These are phyloP conservation scores for Agrilus biguttatus DNA, from an alignment of 2,888 invertebrate species.

Conservation along the genomic window DNA sequence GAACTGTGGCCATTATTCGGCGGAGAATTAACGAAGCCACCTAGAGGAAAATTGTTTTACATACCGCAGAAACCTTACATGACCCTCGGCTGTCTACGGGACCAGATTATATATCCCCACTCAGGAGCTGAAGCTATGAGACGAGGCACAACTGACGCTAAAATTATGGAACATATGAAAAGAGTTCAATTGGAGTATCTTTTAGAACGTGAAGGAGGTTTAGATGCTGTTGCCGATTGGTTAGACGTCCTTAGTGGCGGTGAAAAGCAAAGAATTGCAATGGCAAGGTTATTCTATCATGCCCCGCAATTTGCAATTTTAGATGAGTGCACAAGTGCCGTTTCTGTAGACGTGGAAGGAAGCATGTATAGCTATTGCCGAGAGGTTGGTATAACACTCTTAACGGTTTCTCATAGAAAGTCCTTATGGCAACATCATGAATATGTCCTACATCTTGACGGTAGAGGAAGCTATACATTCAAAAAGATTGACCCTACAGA, in stretches of 20 bases:
- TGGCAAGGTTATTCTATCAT: constrained; percentile 95
- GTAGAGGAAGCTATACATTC: constrained; percentile 80
- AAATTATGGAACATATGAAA: constrained; percentile 61
- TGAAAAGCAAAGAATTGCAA: constrained; percentile 96
- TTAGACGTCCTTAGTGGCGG: constrained; percentile 97
- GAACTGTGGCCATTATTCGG: constrained; percentile 97
- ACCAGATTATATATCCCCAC: constrained; percentile 88
- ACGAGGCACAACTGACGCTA: constrained; percentile 62
- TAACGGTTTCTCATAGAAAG: constrained; percentile 95
- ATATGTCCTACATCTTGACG: constrained; percentile 92
- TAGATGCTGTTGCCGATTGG: constrained; percentile 95
- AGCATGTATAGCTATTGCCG: constrained; percentile 92
- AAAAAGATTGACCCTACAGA: constrained; percentile 73
- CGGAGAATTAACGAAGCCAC: constrained; percentile 88
- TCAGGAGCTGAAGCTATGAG: constrained; percentile 71
- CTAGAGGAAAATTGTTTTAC: constrained; percentile 87
- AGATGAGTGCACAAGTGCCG: constrained; percentile 98
- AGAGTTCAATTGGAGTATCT: constrained; percentile 77
- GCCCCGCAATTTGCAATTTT: constrained; percentile 96
- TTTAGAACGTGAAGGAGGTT: constrained; percentile 68
- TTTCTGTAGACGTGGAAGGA: constrained; percentile 96
- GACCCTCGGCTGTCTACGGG: constrained; percentile 88
- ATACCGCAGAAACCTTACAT: constrained; percentile 97
- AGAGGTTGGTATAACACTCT: constrained; percentile 77
- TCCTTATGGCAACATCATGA: constrained; percentile 97